Base-by-base conservation (phyloP, 35 echinoderm and acorn worm genomes). In the Eucidaris tribuloides region DNA sequence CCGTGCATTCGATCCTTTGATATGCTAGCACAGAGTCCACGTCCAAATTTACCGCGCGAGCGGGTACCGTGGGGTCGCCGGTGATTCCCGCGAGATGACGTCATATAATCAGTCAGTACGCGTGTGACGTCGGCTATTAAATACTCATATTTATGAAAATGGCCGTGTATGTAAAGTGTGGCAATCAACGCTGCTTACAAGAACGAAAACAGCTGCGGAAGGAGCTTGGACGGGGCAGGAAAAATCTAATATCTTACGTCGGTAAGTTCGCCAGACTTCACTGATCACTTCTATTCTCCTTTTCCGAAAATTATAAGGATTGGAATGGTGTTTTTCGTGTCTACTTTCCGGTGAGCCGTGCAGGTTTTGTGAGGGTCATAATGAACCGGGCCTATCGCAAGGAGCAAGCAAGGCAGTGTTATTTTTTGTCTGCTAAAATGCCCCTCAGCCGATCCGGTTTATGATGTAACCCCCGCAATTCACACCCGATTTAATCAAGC, bases 121-220 rank as follows among this genome's bases (percentile, higher is more conserved):
- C 61, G 61, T 40, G 34, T 89, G 87, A 89, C 87, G 87, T 89
- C 79, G 81, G 62, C 62, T 54, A 78, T 89, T 58, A 83, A 66
- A 81, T 46, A 80, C 79, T 80, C 87, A 89, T 89, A 89, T 89
- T 89, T 89, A 89, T 89, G 79, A 99, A 99, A 86, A 93, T 93
- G 96, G 96, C 96, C 68, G 96, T 81, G 78, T 80, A 83, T 64
- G 87, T 79, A 60, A 87, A 83, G 63, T 99, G 96, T 79, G 90
- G 90, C 82, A 93, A 93, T 62, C 79, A 93, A 68, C 90, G 90
- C 84, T 97, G 94, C 84, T 71, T 85, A 42, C 91, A 99, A 93
- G 96, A 99, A 90, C 76, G 96, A 92, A 92, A 92, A 89, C 90
- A 99, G 85, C 88, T 99, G 84, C 85, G 96, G 83, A 99, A 99